A percentile compares a stretch with the other conserved stretches of the same genome.
These are phyloP conservation scores for Cephus rjabovi DNA, from an alignment of 2,888 invertebrate species.

Conservation along the genomic window DNA sequence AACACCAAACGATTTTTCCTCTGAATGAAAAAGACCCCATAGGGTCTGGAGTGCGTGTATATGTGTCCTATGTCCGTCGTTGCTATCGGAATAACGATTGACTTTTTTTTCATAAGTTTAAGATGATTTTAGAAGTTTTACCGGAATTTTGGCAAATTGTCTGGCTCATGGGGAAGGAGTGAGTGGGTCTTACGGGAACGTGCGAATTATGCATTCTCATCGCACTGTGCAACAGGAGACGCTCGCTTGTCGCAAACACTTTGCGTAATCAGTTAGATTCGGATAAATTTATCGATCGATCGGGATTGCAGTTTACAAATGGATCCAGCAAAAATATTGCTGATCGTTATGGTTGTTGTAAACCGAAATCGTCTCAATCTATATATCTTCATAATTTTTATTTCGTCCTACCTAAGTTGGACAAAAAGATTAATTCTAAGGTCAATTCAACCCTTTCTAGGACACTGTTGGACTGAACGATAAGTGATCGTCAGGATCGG, in stretches of 20 bases:
- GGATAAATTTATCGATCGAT: too few species aligned
- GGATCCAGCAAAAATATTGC: background rate
- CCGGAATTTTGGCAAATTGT: background rate
- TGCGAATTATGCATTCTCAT: background rate
- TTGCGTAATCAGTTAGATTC: too few species aligned
- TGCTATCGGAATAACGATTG: background rate
- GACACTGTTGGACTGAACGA: background rate
- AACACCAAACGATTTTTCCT: constrained; percentile 50
- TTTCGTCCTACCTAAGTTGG: background rate
- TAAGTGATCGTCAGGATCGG: background rate
- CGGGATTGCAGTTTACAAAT: background rate
- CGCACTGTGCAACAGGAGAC: too few species aligned
- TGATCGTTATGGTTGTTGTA: background rate
- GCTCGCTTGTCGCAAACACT: too few species aligned
- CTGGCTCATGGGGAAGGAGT: background rate
- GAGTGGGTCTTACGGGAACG: background rate
- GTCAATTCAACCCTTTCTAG: background rate
- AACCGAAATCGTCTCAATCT: background rate
- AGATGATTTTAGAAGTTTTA: background rate
- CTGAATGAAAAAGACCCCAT: constrained; percentile 39
- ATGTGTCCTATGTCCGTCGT: background rate
- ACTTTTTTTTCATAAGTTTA: background rate
- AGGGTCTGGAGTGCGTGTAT: background rate
- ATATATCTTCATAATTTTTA: background rate
- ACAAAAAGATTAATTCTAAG: background rate